phyloP scores from a whole-genome alignment of 2,888 invertebrate species.

The Sminthurinus aureus region DNA sequence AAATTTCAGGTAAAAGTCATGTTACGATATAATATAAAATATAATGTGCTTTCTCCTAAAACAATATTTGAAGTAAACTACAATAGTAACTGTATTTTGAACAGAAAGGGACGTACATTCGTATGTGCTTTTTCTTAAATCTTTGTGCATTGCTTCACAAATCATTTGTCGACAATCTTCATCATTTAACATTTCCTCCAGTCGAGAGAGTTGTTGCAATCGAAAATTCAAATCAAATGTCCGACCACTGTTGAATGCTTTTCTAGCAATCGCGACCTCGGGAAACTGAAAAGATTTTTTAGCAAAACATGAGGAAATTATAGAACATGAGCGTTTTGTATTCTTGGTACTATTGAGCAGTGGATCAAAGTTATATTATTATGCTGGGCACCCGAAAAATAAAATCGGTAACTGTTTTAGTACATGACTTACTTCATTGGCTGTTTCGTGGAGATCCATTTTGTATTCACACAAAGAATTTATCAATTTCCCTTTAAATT shows the following conservation, averaged over 20 bases:
- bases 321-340: no score
- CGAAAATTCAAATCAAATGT: conserved; percentile 83
- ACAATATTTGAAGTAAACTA: not conserved
- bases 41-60: not conserved
- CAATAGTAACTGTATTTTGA: no score
- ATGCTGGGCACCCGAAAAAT: no score
- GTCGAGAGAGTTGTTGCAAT: conserved; percentile 77
- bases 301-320: no score
- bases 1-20: conserved; percentile 17
- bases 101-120: conserved; percentile 45
- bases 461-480: no score
- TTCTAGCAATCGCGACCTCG: conserved; percentile 75
- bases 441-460: no score
- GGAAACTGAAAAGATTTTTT: conserved; percentile 62
- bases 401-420: no score
- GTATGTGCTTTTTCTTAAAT: conserved; percentile 70
- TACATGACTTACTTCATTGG: no score
- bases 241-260: conserved; percentile 79
- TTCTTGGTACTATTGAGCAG: no score
- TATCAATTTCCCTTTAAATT: no score
- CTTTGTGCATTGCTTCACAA: conserved; percentile 77
- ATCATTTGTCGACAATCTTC: conserved; percentile 74
- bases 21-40: not conserved
- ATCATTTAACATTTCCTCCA: conserved; percentile 81
- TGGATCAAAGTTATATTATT: no score